These are phyloP conservation scores for Zosterops hypoxanthus DNA, from an alignment of 2,113 vertebrate genomes.

Conservation along the genomic window DNA sequence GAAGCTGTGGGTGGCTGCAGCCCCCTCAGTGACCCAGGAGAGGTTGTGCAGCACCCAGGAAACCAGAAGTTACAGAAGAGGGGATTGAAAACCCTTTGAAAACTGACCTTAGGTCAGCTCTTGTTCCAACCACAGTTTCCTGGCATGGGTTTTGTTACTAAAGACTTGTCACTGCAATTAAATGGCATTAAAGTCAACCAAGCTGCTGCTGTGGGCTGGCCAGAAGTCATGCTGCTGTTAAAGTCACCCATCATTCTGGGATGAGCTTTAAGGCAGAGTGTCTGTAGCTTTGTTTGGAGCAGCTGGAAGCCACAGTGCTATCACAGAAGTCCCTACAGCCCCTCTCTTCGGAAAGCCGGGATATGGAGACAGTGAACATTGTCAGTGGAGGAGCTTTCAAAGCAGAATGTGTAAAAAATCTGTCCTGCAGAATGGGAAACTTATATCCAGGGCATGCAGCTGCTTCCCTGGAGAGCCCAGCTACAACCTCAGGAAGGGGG, in stretches of 20 bases:
- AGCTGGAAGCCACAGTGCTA: not conserved
- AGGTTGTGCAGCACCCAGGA: not conserved
- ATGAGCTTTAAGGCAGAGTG: not conserved
- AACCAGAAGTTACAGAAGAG: not conserved
- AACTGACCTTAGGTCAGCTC: not conserved
- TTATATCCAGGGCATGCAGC: not conserved
- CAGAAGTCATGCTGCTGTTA: not conserved
- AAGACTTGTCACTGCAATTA: not conserved
- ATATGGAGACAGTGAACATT: accelerated
- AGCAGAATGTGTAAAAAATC: not conserved
- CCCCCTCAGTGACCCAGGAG: not conserved
- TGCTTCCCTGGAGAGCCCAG: not conserved
- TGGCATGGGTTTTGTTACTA: not conserved
- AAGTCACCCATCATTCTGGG: not conserved
- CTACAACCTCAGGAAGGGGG: not conserved
- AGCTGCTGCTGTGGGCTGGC: not conserved
- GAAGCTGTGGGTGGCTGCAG: not conserved
- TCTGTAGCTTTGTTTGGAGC: not conserved
- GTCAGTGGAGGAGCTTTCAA: not conserved
- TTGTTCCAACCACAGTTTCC: not conserved
- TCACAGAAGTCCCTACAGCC: not conserved
- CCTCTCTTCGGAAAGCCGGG: accelerated
- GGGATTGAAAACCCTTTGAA: not conserved
- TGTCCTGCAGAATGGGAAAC: not conserved
- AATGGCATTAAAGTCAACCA: not conserved